Evolutionary conservation across 2,113 vertebrate species (phyloP), one percentile per base, ranked within the genome.

Genomic region (Porphyrio hochstetteri): DNA sequence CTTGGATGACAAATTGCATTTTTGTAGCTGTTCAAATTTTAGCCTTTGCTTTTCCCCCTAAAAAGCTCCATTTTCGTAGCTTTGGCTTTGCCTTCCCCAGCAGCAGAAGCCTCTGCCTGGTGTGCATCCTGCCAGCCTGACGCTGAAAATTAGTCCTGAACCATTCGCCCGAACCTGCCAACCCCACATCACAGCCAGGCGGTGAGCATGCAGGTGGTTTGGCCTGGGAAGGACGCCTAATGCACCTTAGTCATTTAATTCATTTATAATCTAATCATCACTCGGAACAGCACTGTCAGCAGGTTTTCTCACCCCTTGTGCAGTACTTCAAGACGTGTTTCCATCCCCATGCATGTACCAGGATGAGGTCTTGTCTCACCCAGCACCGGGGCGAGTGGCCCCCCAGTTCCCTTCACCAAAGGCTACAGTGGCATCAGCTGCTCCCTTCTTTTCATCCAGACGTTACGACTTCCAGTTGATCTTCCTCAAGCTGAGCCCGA

Each of bases 361-460:
- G 74, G 63, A 78, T 74, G 65, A 88, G 48, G 21, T 50, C 15
- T 4, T 19, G 42, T 36, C 75, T 93, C 55, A 52, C 55, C 76
- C 70, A 46, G 60, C 55, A 13, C 61, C 0, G 1, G 35, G 12
- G 35, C 17, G 25, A 35, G 19, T 31, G 44, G 63, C 20, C 76
- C 75, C 75, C 9, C 1, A 42, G 11, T 63, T 82, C 61, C 31
- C 72, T 24, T 29, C 31, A 10, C 50, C 36, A 53, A 64, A 57
- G 21, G 25, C 20, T 42, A 4, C 2, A 2, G 48, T 0, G 1
- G 63, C 3, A 1, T 17, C 5, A 1, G 18, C 40, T 83, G 42
- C 36, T 10, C 78, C 61, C 60, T 68, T 40, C 56, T 44, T 44
- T 46, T 29, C 69, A 67, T 33, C 57, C 57, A 19, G 16, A 27